Conservation (phyloP, 2,797 vertebrate genomes). For the Podarcis lilfordi region DNA sequence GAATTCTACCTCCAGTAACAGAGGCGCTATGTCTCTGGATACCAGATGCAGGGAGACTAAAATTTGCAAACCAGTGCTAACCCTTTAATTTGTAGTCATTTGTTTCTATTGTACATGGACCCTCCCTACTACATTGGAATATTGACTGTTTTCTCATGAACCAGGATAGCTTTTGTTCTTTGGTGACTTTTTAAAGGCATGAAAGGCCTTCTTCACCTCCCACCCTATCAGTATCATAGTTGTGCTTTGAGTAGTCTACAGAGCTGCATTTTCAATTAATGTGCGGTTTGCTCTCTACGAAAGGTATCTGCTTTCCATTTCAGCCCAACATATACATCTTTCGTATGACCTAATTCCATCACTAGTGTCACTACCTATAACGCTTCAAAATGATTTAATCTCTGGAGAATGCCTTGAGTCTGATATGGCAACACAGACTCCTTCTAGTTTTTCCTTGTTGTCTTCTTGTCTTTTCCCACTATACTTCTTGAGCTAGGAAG, state of each 20-base stretch:
- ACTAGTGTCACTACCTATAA: slow-evolving; percentile 11
- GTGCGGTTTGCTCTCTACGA: not conserved
- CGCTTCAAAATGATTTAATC: not conserved
- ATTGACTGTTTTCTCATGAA: not conserved
- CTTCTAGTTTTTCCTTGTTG: not conserved
- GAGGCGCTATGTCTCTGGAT: not conserved
- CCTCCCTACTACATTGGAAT: not conserved
- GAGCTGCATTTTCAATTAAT: not conserved
- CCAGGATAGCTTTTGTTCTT: not conserved
- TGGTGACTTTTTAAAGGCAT: not conserved
- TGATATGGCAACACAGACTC: not conserved
- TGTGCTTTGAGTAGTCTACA: not conserved
- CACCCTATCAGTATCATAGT: not conserved
- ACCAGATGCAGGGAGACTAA: too few relatives aligned
- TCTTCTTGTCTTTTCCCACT: not conserved
- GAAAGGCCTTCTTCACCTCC: not conserved
- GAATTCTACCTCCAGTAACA: not conserved
- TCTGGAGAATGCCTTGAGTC: not conserved
- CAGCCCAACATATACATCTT: not conserved
- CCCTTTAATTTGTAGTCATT: not conserved
- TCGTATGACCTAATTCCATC: slow-evolving; percentile 33
- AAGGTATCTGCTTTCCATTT: slow-evolving; percentile 4
- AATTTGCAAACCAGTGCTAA: too few relatives aligned
- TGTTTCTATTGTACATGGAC: not conserved
- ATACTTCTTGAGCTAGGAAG: not conserved